A percentile compares a stretch with the other conserved stretches of the same genome.
phyloP scores from a whole-genome alignment of 2,888 invertebrate species.

The Lissonota sp. region DNA sequence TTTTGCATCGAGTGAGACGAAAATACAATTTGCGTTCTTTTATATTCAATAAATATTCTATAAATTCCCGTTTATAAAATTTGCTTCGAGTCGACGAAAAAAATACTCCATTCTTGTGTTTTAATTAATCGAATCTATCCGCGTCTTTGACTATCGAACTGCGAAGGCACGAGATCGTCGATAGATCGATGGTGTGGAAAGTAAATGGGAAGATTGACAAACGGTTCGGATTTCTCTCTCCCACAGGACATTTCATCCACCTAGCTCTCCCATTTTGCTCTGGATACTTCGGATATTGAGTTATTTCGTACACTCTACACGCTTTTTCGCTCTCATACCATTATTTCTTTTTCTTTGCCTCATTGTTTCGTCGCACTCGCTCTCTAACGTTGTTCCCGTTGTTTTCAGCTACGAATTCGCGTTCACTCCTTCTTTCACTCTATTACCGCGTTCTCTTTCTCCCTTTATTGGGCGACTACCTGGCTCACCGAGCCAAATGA shows the following conservation, averaged over 20 bases:
- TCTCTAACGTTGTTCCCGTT: slow-evolving; percentile 1
- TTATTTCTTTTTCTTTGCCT: slow-evolving; percentile 3
- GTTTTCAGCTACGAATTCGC: slow-evolving; percentile 40
- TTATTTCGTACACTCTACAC: slow-evolving; percentile 74
- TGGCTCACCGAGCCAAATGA: slow-evolving; percentile 77
- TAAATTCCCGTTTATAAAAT: too few species aligned
- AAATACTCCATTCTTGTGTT: too few species aligned
- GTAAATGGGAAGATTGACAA: slow-evolving; percentile 58
- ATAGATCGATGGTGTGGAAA: slow-evolving; percentile 30
- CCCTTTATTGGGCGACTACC: slow-evolving; percentile 63
- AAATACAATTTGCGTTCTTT: too few species aligned
- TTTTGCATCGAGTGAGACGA: too few species aligned
- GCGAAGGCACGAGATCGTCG: slow-evolving; percentile 1
- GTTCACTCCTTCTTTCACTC: neutral
- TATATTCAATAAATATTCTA: too few species aligned
- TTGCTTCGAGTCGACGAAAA: neutral
- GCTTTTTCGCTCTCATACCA: slow-evolving; percentile 66
- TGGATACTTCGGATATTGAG: slow-evolving; percentile 75
- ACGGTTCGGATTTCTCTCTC: slow-evolving; percentile 51
- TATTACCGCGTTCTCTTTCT: slow-evolving; percentile 1
- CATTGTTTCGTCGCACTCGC: neutral
- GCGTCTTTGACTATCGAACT: neutral
- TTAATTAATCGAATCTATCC: neutral
- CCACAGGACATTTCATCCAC: slow-evolving; percentile 26
- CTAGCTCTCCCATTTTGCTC: neutral